phyloP scores from a whole-genome alignment of 2,888 invertebrate genomes.

The Agelastica alni region DNA sequence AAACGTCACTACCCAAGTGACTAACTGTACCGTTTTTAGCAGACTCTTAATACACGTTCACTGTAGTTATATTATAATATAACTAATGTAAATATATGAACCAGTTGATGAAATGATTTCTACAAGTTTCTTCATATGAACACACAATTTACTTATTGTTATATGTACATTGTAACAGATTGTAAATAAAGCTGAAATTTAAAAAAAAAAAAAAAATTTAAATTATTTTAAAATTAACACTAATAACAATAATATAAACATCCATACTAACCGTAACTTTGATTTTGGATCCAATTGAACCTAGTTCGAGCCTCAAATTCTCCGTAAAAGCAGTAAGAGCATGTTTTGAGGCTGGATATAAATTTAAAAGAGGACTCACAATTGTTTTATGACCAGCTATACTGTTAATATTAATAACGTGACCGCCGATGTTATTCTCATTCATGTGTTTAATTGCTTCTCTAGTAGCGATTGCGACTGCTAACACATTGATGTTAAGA shows the following conservation, averaged over 20 bases:
- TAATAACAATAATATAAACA: too few relatives aligned
- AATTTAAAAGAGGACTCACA: background rate
- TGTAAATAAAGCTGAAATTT: too few relatives aligned
- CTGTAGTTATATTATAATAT: too few relatives aligned
- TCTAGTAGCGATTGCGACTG: conserved; percentile 37
- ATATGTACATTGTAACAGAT: too few relatives aligned
- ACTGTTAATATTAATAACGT: conserved; percentile 26
- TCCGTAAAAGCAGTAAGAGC: conserved; percentile 38
- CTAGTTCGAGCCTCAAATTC: conserved; percentile 33
- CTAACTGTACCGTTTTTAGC: too few relatives aligned
- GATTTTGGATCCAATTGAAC: conserved; percentile 29
- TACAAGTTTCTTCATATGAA: too few relatives aligned
- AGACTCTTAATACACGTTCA: too few relatives aligned
- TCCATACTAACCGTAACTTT: conserved; percentile 40
- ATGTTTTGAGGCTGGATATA: conserved; percentile 37
- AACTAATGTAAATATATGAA: too few relatives aligned
- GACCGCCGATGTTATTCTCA: conserved; percentile 14
- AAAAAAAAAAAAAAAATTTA: background rate
- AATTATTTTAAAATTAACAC: background rate
- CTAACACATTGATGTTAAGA: conserved; percentile 32
- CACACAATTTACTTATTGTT: too few relatives aligned
- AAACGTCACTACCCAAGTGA: too few relatives aligned
- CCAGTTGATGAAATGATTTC: too few relatives aligned
- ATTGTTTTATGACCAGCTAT: conserved; percentile 10
- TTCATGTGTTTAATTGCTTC: conserved; percentile 35